phyloP scores from a whole-genome alignment of 2,888 invertebrate genomes.

The Leptinotarsa juncta region DNA sequence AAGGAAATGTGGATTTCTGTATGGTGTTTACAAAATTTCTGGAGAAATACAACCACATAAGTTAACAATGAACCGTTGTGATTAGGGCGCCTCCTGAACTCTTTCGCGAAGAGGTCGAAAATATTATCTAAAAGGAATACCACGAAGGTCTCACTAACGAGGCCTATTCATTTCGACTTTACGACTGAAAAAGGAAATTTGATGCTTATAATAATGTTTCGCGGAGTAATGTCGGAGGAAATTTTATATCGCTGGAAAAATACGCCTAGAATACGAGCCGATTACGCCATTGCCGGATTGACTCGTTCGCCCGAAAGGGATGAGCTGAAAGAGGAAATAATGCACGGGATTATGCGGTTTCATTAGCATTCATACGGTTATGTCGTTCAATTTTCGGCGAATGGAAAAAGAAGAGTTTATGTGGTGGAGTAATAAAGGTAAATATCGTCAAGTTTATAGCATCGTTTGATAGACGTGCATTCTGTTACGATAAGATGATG shows the following conservation, averaged over 20 bases:
- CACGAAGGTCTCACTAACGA: slow-evolving; percentile 4
- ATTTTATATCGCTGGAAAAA: slow-evolving; percentile 17
- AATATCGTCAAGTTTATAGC: neutral
- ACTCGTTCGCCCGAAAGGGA: neutral
- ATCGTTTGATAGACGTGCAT: too few species aligned
- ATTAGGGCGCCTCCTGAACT: neutral
- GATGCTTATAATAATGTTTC: slow-evolving; percentile 20
- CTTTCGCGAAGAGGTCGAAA: neutral
- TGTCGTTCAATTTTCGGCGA: slow-evolving; percentile 11
- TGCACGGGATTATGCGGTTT: slow-evolving; percentile 2
- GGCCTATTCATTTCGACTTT: slow-evolving; percentile 26
- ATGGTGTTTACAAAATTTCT: too few species aligned
- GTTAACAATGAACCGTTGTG: neutral
- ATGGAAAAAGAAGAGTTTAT: neutral
- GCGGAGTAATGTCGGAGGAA: slow-evolving; percentile 11
- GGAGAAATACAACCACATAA: neutral
- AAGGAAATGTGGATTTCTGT: too few species aligned
- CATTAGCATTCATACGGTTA: slow-evolving; percentile 4
- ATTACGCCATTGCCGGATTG: slow-evolving; percentile 11
- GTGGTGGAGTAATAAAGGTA: neutral
- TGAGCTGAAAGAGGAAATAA: neutral
- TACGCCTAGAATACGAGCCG: neutral
- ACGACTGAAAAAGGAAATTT: slow-evolving; percentile 19
- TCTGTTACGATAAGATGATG: too few species aligned
- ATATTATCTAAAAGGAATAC: neutral